These are phyloP conservation scores for Nebria ingens DNA, from an alignment of 1,140 invertebrate species.

Conservation along the genomic window DNA sequence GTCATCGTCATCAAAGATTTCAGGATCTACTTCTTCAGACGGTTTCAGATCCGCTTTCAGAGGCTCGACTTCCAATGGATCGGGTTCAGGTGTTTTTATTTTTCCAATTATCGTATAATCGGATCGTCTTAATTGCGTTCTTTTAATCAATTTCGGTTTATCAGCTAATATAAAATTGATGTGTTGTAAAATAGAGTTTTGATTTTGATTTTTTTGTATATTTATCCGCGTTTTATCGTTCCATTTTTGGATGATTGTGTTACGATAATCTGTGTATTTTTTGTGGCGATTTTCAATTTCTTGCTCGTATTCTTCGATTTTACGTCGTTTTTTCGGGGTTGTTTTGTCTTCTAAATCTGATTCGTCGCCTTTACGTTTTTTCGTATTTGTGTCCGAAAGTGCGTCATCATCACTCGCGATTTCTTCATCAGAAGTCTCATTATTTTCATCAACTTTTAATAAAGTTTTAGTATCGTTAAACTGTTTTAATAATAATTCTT, in stretches of 20 bases:
- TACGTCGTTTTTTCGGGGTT: slow-evolving; percentile 44
- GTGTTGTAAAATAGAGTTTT: slow-evolving; percentile 70
- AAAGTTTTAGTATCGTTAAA: slow-evolving; percentile 52
- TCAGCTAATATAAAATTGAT: slow-evolving; percentile 77
- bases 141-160: slow-evolving; percentile 60
- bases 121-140: slow-evolving; percentile 71
- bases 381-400: slow-evolving; percentile 18
- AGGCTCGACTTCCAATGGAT: slow-evolving; percentile 19
- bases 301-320: slow-evolving; percentile 50
- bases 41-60: slow-evolving; percentile 33
- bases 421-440: slow-evolving; percentile 27
- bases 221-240: slow-evolving; percentile 78
- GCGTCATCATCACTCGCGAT: slow-evolving; percentile 33
- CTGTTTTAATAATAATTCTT: slow-evolving; percentile 47
- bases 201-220: slow-evolving; percentile 44
- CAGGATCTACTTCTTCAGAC: slow-evolving; percentile 56
- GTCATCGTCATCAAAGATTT: slow-evolving; percentile 95
- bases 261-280: slow-evolving; percentile 59
- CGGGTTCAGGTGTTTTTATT: slow-evolving; percentile 30
- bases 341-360: slow-evolving; percentile 33
- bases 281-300: slow-evolving; percentile 51
- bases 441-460: slow-evolving; percentile 21
- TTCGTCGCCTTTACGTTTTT: slow-evolving; percentile 22
- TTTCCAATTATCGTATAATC: slow-evolving; percentile 64
- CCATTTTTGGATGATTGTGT: slow-evolving; percentile 80